Evolutionary conservation across 2,888 invertebrate genomes (phyloP), one percentile per base, ranked within the genome.

Genomic region (Cryptosula pallasiana): DNA sequence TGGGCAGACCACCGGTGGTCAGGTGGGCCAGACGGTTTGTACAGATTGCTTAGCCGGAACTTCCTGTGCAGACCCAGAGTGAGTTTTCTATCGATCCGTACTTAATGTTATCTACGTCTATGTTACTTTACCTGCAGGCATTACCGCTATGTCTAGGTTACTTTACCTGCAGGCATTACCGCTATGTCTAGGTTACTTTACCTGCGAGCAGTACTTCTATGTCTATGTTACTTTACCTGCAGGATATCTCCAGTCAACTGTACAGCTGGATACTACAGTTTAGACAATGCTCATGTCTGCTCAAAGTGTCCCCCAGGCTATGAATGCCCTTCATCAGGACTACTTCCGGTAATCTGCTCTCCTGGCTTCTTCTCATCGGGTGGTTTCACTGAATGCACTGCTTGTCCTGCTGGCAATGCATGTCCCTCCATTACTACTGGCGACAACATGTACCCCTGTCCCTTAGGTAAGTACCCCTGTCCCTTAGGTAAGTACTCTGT

Each of bases 301-400:
- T 78, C 76, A 5, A 32, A 75, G 13, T 81, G 81, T 70, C 78
- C 80, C 2, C 78, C 80, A 1, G 81, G 81, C 0, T 74, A 71
- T 9, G 78, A 77, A 69, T 81, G 81, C 75, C 73, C 75, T 45
- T 74, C 75, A 1, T 73, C 76, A 0, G 73, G 55, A 27, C 73
- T 73, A 3, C 20, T 71, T 3, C 79, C 78, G 0, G 69, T 73
- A 0, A 74, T 73, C n/a, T 81, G 81, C 72, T 34, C 73, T 1
- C 55, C 77, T 1, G 82, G 82, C 3, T 73, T 75, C 1, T 82
- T 80, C 72, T 77, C 82, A 13, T 54, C 74, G 3, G 81, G 78
- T 3, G 76, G 75, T 34, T 75, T 76, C 71, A 77, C 77, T 3
- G 54, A 74, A 3, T 81, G 81, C 72, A 79, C 79, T 9, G 73